Base-by-base conservation (phyloP, 2,888 invertebrate genomes). In the Ophion ellenae region DNA sequence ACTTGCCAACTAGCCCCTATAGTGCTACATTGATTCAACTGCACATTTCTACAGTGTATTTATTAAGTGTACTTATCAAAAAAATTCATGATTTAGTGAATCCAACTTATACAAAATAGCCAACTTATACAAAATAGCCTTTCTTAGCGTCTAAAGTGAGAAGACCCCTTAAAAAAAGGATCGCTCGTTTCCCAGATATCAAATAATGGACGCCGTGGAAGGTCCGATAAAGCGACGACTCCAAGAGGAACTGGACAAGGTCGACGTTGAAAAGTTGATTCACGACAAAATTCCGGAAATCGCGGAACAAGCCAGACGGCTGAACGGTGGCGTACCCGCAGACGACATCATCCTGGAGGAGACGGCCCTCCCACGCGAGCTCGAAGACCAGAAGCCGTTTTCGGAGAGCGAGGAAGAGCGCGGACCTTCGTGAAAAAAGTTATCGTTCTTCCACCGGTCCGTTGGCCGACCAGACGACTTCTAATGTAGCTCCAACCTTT, bases 201-300 rank as follows among this genome's bases (percentile, higher is more conserved):
- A 98, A 94, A 97, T 98, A 84, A 97, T 98, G 96, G 97, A 97
- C 91, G 97, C 97, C 0, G 92, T 98, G 61, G 98, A 98, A 94
- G 96, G 96, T 59, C 97, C 98, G 0, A 94, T 98, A 3, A 97
- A 96, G 91, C 95, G 96, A 88, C 96, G 96, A 85, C 95, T 98
- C 4, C 97, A 97, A 91, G 96, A 96, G 89, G 96, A 97, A 90
- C 94, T 98, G 64, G 95, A 97, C 91, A 96, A 96, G 90, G 94
- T 98, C 32, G 96, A 98, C 90, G 96, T 97, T 2, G 97, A 98
- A 92, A 95, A 96, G 86, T 93, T 96, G 81, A 97, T 98, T 84
- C 96, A 96, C 89, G 95, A 96, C 83, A 96, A 97, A 90, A 94
- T 97, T 70, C 96, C 96, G 1, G 96, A 96, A 91, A 94, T 97